Percentiles rank a stretch among this genome's conserved stretches.
phyloP scores from a whole-genome alignment of 2,113 vertebrate species.

The Peucedramus taeniatus region DNA sequence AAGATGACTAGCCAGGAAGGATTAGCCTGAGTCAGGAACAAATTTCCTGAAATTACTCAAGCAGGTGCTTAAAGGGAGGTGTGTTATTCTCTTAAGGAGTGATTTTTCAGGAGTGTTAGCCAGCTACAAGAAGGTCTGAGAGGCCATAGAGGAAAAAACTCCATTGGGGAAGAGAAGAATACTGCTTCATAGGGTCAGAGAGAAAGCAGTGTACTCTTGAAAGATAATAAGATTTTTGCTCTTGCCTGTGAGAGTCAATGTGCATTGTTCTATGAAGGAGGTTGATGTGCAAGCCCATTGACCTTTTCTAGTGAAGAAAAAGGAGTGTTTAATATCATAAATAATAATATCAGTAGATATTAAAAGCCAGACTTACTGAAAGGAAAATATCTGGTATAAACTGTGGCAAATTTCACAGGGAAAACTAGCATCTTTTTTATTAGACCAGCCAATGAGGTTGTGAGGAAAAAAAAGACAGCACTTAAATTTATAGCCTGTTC shows the following conservation, averaged over 20 bases:
- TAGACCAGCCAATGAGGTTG: background rate
- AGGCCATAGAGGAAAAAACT: background rate
- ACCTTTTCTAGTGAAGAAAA: background rate
- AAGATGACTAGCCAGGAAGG: conserved; percentile 63
- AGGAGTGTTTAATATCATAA: background rate
- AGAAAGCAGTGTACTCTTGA: background rate
- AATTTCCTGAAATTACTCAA: conserved; percentile 46
- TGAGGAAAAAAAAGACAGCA: background rate
- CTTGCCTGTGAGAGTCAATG: background rate
- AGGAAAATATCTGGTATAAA: background rate
- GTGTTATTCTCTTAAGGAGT: background rate
- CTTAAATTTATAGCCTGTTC: background rate
- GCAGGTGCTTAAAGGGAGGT: conserved; percentile 17
- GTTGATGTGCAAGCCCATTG: background rate
- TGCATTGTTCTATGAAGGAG: background rate
- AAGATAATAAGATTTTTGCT: background rate
- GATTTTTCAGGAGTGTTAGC: background rate
- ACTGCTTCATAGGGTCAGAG: background rate
- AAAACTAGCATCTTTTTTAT: background rate
- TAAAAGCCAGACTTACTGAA: background rate
- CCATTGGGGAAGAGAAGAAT: background rate
- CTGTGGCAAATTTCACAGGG: background rate
- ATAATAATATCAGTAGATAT: background rate
- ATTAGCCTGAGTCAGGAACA: conserved; percentile 32
- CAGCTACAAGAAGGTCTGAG: background rate